Base-by-base conservation (phyloP, 2,113 vertebrate species). In the Protobothrops mucrosquamatus region DNA sequence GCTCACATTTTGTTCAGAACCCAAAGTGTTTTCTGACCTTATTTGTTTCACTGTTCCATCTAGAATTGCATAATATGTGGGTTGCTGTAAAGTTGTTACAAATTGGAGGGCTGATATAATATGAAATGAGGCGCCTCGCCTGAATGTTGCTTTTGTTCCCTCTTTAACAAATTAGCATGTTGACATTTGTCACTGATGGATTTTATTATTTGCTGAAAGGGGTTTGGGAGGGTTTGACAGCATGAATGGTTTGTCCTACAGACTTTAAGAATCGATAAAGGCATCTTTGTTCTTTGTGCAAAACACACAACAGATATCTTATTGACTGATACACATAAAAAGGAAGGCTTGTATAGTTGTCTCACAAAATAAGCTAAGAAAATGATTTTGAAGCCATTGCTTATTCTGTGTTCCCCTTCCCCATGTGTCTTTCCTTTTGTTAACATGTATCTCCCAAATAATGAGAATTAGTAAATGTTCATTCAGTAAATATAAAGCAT, bases 141-240 rank as follows among this genome's bases (percentile, higher is more conserved):
- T 99, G 98, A 99, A 98, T 98, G 98, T 97, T 98, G 95, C 97
- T 97, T 98, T 98, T 99, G 98, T 99, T 98, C 94, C 89, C 96
- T 95, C 94, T 98, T 98, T 97, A 97, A 98, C 96, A 97, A 98
- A 98, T 97, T 97, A 98, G 98, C 98, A 97, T 98, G 98, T 98
- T 98, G 98, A 98, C 98, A 98, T 99, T 99, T 98, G 98, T 98
- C 98, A 98, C 97, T 98, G 98, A 98, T 98, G 97, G 98, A 98
- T 98, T 99, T 98, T 97, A 96, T 98, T 98, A 98, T 98, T 98
- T 98, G 98, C 97, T 97, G 98, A 98, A 98, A 98, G 96, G 96
- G 94, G 94, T 97, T 97, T 95, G 95, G 95, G 61, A 92, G 93
- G 86, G 93, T 95, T 97, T 98, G 97, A 97, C 98, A 98, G 97